Evolutionary conservation across 2,888 invertebrate species (phyloP).

Genomic region (Monochamus alternatus): DNA sequence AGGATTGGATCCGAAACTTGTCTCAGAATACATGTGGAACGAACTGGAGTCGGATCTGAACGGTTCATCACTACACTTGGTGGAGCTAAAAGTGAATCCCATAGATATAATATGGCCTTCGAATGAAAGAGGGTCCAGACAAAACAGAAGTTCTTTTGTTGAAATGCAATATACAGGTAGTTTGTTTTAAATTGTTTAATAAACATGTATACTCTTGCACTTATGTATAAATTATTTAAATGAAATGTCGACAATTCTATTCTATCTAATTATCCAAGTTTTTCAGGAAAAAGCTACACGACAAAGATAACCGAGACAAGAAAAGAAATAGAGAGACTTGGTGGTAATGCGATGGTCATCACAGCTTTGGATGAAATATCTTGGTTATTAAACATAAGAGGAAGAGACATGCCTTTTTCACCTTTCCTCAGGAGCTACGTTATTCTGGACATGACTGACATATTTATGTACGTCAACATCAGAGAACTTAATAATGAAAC

Average conservation of each 20-base stretch:
- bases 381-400: constrained; percentile 92
- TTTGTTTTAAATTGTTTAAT: constrained; percentile 17
- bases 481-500: constrained; percentile 74
- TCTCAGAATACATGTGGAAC: constrained; percentile 81
- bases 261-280: constrained; percentile 43
- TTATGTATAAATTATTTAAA: too few relatives aligned
- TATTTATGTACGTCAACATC: constrained; percentile 81
- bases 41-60: constrained; percentile 75
- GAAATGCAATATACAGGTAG: constrained; percentile 73
- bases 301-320: constrained; percentile 83
- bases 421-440: constrained; percentile 87
- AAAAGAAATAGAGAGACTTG: constrained; percentile 75
- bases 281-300: constrained; percentile 80
- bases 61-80: constrained; percentile 66
- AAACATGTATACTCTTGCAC: too few relatives aligned
- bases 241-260: constrained; percentile 17
- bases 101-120: constrained; percentile 84
- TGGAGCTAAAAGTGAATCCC: constrained; percentile 79
- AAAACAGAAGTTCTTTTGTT: constrained; percentile 70
- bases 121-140: constrained; percentile 63
- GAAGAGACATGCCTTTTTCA: constrained; percentile 85
- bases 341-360: constrained; percentile 85
- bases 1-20: constrained; percentile 83
- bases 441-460: constrained; percentile 77
- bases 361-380: constrained; percentile 91